Evolutionary conservation across 2,113 vertebrate species (phyloP).

Genomic region (Syrrhaptes paradoxus): DNA sequence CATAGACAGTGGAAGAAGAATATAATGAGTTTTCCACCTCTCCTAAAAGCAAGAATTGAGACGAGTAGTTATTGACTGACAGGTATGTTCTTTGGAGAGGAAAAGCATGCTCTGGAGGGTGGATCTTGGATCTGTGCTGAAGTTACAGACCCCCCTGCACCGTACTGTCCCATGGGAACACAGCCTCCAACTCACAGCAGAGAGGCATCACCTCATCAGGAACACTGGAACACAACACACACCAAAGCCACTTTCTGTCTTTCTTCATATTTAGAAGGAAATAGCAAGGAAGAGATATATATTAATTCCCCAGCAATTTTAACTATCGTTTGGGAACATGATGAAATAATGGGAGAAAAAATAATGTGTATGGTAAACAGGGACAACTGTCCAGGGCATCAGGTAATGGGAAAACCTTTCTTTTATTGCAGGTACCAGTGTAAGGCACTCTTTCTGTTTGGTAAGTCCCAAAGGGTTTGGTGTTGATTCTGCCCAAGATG

Average conservation of each 20-base stretch:
- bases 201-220: background rate
- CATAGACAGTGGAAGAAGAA: background rate
- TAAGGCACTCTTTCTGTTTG: background rate
- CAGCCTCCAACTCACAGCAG: background rate
- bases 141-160: background rate
- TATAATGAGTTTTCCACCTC: constrained; percentile 1
- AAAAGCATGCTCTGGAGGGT: background rate
- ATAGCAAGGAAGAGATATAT: background rate
- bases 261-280: background rate
- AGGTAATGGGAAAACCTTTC: background rate
- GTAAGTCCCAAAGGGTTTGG: background rate
- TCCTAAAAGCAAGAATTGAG: background rate
- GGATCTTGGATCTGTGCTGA: fast-evolving
- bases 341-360: background rate
- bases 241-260: background rate
- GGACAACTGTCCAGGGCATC: background rate
- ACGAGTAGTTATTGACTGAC: background rate
- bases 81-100: background rate
- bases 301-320: background rate
- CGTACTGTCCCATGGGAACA: fast-evolving
- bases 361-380: background rate
- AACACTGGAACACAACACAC: background rate
- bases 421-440: background rate
- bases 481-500: background rate
- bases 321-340: background rate